These are phyloP conservation scores for Dolichopus griseipennis DNA, from an alignment of 2,888 invertebrate species.

Conservation along the genomic window DNA sequence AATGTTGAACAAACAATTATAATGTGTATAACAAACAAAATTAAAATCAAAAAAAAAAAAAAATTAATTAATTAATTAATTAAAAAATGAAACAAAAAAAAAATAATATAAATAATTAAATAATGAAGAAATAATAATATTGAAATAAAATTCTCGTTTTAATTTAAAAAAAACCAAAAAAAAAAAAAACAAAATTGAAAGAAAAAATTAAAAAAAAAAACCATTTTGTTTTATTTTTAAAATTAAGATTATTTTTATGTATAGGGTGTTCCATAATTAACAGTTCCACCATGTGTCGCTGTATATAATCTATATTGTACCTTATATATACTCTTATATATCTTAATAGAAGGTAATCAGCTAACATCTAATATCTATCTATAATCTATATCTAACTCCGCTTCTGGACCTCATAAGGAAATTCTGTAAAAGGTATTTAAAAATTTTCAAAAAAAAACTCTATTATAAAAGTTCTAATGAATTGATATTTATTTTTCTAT, in stretches of 20 bases:
- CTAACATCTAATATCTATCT: too few relatives aligned
- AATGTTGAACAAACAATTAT: not conserved
- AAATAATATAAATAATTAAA: not conserved
- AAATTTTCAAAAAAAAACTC: too few relatives aligned
- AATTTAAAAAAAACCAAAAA: not conserved
- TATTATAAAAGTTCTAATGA: too few relatives aligned
- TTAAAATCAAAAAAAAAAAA: not conserved
- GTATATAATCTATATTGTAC: too few relatives aligned
- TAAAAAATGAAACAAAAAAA: not conserved
- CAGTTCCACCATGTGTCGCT: too few relatives aligned
- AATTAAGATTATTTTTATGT: not conserved
- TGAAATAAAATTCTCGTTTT: constrained; percentile 1
- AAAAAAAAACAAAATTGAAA: not conserved
- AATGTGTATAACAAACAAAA: not conserved
- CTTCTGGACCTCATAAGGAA: too few relatives aligned
- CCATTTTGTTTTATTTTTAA: not conserved
- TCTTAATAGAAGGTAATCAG: too few relatives aligned
- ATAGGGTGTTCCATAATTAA: too few relatives aligned
- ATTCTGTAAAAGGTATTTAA: too few relatives aligned
- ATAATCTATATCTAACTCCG: too few relatives aligned
- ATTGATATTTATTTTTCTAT: too few relatives aligned
- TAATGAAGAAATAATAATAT: not conserved
- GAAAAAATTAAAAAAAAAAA: not conserved
- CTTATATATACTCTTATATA: too few relatives aligned
- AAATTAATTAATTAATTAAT: not conserved